A percentile compares a stretch with the other conserved stretches of the same genome.
Evolutionary conservation across 2,888 invertebrate genomes (phyloP).

Genomic region (Neocrepidodera transversa): DNA sequence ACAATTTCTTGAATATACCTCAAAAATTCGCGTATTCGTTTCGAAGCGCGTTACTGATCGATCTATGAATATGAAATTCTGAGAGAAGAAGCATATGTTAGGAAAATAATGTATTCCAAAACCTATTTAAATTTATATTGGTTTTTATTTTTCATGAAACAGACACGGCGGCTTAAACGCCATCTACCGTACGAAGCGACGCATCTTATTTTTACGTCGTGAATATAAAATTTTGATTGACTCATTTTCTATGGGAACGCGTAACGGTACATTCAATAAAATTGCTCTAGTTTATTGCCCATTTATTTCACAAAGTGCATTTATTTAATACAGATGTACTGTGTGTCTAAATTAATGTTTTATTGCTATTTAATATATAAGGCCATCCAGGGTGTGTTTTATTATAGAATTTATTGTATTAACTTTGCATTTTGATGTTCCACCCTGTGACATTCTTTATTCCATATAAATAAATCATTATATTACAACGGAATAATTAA

Average conservation of each 20-base stretch:
- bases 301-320: no score
- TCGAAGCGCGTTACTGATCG: conserved; percentile 4
- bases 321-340: no score
- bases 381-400: no score
- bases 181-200: background rate
- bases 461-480: no score
- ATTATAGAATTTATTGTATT: no score
- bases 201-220: conserved; percentile 12
- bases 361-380: no score
- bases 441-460: no score
- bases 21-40: background rate
- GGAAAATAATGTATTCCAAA: conserved; percentile 22
- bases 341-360: no score
- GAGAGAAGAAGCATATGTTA: conserved; percentile 19
- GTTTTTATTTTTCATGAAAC: conserved; percentile 9
- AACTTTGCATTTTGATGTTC: no score
- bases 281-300: no score
- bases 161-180: background rate
- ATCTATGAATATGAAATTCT: conserved; percentile 22
- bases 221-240: conserved; percentile 24
- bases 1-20: background rate
- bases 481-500: no score
- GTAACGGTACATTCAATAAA: no score
- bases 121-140: conserved; percentile 26
- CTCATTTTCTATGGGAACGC: background rate